A percentile compares a stretch with the other conserved stretches of the same genome.
These are phyloP conservation scores for Lagopus leucura DNA, from an alignment of 2,113 vertebrate genomes.

Conservation along the genomic window DNA sequence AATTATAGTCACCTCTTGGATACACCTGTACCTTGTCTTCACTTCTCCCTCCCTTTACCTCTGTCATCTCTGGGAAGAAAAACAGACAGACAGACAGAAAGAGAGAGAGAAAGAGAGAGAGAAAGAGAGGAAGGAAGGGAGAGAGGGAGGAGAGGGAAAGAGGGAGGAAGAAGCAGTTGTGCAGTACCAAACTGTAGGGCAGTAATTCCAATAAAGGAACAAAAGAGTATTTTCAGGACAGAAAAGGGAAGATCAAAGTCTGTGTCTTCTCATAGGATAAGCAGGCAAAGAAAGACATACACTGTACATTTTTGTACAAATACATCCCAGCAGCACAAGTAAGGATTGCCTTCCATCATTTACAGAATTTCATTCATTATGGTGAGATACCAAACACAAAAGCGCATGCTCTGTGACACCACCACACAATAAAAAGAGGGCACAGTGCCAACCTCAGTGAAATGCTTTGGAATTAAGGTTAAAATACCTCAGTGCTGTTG, in stretches of 20 bases:
- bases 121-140: no score
- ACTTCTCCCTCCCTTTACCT: background rate
- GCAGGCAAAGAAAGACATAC: background rate
- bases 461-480: background rate
- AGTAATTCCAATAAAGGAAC: background rate
- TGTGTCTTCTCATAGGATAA: background rate
- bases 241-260: background rate
- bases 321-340: background rate
- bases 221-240: background rate
- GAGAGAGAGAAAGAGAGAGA: no score
- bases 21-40: background rate
- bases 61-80: background rate
- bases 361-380: background rate
- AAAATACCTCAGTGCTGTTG: background rate
- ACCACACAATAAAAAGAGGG: background rate
- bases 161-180: background rate
- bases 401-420: background rate
- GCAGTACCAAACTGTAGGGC: background rate
- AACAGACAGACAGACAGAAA: no score
- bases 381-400: background rate
- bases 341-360: background rate
- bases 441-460: background rate
- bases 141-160: no score
- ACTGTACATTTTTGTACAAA: background rate
- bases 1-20: background rate